These are phyloP conservation scores for Lytechinus pictus DNA, from an alignment of 35 echinoderm and acorn worm genomes.

Conservation along the genomic window DNA sequence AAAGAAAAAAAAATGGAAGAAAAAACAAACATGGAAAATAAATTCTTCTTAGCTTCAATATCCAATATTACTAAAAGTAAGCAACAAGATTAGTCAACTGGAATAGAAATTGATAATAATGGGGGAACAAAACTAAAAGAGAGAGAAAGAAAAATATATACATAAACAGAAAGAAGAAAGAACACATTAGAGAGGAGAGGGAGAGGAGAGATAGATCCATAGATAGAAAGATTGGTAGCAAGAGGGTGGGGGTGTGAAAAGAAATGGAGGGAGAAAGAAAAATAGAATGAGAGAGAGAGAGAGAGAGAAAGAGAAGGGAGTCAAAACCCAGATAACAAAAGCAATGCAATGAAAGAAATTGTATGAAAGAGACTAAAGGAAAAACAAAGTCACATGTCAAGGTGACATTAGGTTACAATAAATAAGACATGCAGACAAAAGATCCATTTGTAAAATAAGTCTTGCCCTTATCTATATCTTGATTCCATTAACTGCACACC, in stretches of 20 bases:
- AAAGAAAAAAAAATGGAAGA: not conserved
- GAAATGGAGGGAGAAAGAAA: not conserved
- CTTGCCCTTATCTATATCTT: not conserved
- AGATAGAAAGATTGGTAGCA: not conserved
- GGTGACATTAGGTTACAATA: not conserved
- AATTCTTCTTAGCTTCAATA: too few species aligned
- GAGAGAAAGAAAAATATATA: not conserved
- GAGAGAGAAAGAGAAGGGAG: not conserved
- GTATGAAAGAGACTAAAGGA: too few species aligned
- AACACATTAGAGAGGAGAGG: not conserved
- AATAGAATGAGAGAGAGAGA: not conserved
- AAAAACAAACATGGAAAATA: too few species aligned
- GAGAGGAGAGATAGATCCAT: not conserved
- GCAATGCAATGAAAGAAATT: too few species aligned
- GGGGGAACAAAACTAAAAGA: too few species aligned
- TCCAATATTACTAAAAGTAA: too few species aligned
- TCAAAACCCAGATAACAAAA: not conserved
- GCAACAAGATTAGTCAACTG: too few species aligned
- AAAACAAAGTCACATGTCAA: too few species aligned
- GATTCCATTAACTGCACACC: not conserved
- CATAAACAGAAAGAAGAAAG: not conserved
- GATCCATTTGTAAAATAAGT: not conserved
- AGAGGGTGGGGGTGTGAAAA: not conserved
- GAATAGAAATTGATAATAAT: too few species aligned
- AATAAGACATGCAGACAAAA: not conserved